phyloP scores from a whole-genome alignment of 2,797 vertebrate species.

The Nyctibius grandis region DNA sequence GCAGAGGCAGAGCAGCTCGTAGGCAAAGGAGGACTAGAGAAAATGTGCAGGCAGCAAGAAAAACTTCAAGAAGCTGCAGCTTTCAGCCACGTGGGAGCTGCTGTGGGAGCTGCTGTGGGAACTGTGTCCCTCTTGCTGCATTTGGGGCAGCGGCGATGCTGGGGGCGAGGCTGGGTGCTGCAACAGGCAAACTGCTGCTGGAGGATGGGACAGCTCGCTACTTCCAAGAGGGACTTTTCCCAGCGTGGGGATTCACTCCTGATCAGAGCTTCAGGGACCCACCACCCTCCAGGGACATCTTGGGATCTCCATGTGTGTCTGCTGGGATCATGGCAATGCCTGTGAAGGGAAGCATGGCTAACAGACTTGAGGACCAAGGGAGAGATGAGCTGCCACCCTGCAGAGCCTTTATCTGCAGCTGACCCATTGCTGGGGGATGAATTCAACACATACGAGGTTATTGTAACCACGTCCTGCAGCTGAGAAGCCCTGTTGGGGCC shows the following conservation, averaged over 20 bases:
- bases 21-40: neutral
- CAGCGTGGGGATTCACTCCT: neutral
- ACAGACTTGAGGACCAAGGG: rapidly evolving
- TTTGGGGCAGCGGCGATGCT: neutral
- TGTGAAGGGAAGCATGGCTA: rapidly evolving
- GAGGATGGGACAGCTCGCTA: neutral
- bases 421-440: rapidly evolving
- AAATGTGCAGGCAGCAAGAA: neutral
- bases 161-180: neutral
- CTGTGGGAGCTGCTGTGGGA: neutral
- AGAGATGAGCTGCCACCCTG: neutral
- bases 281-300: neutral
- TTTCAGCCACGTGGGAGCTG: neutral
- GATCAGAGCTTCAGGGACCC: neutral
- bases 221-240: neutral
- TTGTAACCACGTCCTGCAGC: neutral
- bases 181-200: neutral
- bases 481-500: neutral
- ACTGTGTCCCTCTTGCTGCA: rapidly evolving
- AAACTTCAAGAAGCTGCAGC: neutral
- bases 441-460: rapidly evolving
- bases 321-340: rapidly evolving
- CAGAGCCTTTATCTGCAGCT: neutral
- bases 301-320: rapidly evolving
- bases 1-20: neutral